A percentile compares a stretch with the other conserved stretches of the same genome.
phyloP scores from a whole-genome alignment of 2,888 invertebrate species.

The Pachycephus smyrnensis region DNA sequence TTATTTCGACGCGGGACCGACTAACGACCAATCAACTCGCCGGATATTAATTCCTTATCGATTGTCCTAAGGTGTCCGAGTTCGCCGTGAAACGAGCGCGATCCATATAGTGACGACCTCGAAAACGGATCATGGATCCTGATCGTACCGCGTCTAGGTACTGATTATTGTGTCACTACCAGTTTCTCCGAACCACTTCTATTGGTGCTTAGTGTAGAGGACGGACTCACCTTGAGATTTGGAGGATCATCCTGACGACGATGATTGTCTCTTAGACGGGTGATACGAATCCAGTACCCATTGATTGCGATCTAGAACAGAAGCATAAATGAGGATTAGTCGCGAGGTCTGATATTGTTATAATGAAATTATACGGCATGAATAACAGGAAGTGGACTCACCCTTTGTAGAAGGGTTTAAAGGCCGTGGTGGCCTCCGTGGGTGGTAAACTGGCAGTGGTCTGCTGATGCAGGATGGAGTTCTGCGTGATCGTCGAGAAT shows the following conservation, averaged over 20 bases:
- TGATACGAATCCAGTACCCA: constrained; percentile 81
- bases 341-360: background rate
- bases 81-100: background rate
- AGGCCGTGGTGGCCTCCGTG: constrained; percentile 73
- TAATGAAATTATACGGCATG: background rate
- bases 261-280: constrained; percentile 75
- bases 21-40: constrained; percentile 62
- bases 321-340: constrained; percentile 52
- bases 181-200: background rate
- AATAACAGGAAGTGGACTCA: constrained; percentile 65
- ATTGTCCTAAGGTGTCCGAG: constrained; percentile 39
- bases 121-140: background rate
- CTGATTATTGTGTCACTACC: background rate
- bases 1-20: constrained; percentile 58
- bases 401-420: constrained; percentile 94
- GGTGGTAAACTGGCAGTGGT: constrained; percentile 61
- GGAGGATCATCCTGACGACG: constrained; percentile 5
- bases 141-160: background rate
- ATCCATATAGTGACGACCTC: background rate
- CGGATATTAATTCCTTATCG: constrained; percentile 62
- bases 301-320: constrained; percentile 77
- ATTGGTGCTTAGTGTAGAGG: background rate
- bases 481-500: constrained; percentile 58
- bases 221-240: constrained; percentile 34
- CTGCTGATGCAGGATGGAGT: constrained; percentile 61